phyloP scores from a whole-genome alignment of 2,797 vertebrate species.

The Limosa lapponica region DNA sequence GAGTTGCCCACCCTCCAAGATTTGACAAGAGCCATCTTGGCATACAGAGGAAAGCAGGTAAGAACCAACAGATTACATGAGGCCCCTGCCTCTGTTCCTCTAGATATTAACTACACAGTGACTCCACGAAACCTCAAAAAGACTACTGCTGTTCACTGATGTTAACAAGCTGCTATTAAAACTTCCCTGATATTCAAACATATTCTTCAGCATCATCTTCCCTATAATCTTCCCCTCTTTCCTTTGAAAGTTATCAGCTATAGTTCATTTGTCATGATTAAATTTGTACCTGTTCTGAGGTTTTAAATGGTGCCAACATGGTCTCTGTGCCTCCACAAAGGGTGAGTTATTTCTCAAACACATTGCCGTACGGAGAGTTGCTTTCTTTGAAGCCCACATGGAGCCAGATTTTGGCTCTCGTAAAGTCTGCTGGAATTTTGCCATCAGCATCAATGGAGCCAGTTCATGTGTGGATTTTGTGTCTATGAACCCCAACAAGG shows the following conservation, averaged over 20 bases:
- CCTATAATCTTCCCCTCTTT: neutral
- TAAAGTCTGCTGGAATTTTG: slow-evolving; percentile 8
- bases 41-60: slow-evolving; percentile 77
- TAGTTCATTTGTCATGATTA: neutral
- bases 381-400: neutral
- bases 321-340: neutral
- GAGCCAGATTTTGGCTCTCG: neutral
- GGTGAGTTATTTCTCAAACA: neutral
- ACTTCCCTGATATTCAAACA: neutral
- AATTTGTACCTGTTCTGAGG: slow-evolving; percentile 5
- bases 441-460: neutral
- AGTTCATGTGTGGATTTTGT: neutral
- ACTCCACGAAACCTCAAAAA: neutral
- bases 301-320: neutral
- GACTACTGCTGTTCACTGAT: neutral
- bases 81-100: neutral
- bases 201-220: neutral
- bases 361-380: neutral
- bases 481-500: neutral
- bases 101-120: neutral
- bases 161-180: neutral
- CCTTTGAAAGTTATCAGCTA: neutral
- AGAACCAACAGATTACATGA: neutral
- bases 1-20: slow-evolving; percentile 73
- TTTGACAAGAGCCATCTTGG: slow-evolving; percentile 75